A percentile compares a stretch with the other conserved stretches of the same genome.
Evolutionary conservation across 1,140 invertebrate genomes (phyloP).

Genomic region (Habropoda laboriosa): DNA sequence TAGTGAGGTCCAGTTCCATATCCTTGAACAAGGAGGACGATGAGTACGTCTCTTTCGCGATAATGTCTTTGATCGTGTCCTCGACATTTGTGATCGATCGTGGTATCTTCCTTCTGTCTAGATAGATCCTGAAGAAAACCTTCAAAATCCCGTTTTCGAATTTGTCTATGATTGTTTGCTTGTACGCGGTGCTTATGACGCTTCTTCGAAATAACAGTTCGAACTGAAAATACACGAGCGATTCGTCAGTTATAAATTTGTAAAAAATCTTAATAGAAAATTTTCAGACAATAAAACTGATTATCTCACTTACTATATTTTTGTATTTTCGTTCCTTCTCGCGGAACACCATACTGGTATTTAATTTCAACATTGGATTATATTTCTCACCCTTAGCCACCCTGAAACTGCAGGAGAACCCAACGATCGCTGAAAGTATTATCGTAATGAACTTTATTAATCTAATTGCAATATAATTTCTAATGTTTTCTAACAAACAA

Average conservation of each 20-base stretch:
- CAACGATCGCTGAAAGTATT: constrained; percentile 84
- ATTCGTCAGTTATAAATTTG: neutral
- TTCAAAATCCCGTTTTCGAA: constrained; percentile 88
- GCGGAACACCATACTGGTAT: constrained; percentile 81
- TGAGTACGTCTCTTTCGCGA: constrained; percentile 86
- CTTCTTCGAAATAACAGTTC: constrained; percentile 80
- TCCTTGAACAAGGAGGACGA: constrained; percentile 85
- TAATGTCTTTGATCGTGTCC: constrained; percentile 85
- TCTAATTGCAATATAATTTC: too few species aligned
- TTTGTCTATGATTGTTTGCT: constrained; percentile 85
- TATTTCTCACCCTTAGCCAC: constrained; percentile 87
- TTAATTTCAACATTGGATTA: constrained; percentile 82
- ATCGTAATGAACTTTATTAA: neutral
- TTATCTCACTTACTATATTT: constrained; percentile 81
- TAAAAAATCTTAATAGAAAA: neutral
- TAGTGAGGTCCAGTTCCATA: constrained; percentile 86
- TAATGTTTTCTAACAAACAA: too few species aligned
- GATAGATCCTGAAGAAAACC: constrained; percentile 88
- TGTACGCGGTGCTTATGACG: constrained; percentile 84
- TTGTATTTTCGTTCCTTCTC: constrained; percentile 85
- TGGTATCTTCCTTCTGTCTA: constrained; percentile 89
- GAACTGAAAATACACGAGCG: constrained; percentile 74
- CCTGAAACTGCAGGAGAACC: constrained; percentile 86
- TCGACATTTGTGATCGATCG: constrained; percentile 86
- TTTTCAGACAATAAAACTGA: neutral